These are phyloP conservation scores for Apodemus agrarius DNA, from an alignment of 2,797 vertebrate species.

Conservation along the genomic window DNA sequence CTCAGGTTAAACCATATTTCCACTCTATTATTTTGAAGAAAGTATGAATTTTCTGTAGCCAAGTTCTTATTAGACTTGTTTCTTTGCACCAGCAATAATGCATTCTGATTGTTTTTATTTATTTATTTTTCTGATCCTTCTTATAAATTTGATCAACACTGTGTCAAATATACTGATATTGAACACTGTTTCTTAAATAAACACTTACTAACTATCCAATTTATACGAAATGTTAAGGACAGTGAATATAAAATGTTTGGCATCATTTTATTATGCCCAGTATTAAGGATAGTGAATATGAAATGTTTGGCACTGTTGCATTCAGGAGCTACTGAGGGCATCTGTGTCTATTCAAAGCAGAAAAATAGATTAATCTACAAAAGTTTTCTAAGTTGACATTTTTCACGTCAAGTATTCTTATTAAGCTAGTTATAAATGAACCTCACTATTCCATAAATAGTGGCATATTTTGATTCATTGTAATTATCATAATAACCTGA, in stretches of 20 bases:
- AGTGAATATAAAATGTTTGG: background rate
- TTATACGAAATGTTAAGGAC: background rate
- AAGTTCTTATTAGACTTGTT: background rate
- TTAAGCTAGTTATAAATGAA: background rate
- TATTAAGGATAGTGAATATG: background rate
- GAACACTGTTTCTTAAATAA: conserved; percentile 6
- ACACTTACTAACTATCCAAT: background rate
- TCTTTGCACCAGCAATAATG: background rate
- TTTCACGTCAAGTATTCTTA: background rate
- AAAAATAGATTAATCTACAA: background rate
- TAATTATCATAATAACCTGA: conserved; percentile 25
- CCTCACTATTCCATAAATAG: background rate
- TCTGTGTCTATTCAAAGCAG: background rate
- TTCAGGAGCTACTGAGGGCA: background rate
- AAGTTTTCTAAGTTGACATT: background rate
- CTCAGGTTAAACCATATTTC: background rate
- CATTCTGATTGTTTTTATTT: background rate
- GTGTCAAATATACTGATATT: background rate
- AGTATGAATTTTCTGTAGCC: background rate
- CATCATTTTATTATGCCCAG: background rate
- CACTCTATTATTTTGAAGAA: conserved; percentile 14
- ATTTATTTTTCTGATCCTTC: background rate
- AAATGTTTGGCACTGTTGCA: background rate
- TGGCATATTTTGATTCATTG: background rate
- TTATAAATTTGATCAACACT: background rate